phyloP scores from a whole-genome alignment of 2,888 invertebrate genomes.

The Phragmatobia fuliginosa region DNA sequence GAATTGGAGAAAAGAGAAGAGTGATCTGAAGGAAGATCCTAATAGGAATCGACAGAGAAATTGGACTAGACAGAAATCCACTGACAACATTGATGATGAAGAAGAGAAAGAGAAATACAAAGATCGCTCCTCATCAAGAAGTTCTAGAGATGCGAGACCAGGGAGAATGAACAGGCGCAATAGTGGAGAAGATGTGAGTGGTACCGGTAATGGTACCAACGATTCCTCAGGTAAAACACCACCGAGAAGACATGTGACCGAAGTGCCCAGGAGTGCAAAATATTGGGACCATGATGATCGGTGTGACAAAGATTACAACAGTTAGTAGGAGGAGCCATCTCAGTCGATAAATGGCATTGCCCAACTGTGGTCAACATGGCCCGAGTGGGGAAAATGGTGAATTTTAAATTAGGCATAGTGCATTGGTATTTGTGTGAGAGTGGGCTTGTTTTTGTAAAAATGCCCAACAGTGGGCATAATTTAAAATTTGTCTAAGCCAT shows the following conservation, averaged over 20 bases:
- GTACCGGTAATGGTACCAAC: conserved; percentile 14
- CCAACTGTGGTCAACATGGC: conserved; percentile 11
- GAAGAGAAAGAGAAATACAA: conserved; percentile 62
- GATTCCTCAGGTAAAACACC: conserved; percentile 57
- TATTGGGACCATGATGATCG: conserved; percentile 84
- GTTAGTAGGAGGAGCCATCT: conserved; percentile 64
- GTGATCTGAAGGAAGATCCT: conserved; percentile 63
- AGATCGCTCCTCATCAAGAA: conserved; percentile 53
- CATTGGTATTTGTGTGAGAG: conserved; percentile 3
- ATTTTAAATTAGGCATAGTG: conserved; percentile 6
- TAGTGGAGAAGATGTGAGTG: conserved; percentile 60
- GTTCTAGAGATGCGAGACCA: conserved; percentile 57
- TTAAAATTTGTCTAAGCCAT: conserved; percentile 6
- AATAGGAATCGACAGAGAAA: conserved; percentile 68
- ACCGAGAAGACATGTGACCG: conserved; percentile 69
- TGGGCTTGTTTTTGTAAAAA: conserved; percentile 4
- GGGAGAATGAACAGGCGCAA: conserved; percentile 60
- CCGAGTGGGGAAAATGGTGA: conserved; percentile 4
- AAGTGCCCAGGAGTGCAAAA: conserved; percentile 77
- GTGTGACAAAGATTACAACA: conserved; percentile 80
- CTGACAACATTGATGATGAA: conserved; percentile 67
- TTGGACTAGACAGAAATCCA: conserved; percentile 73
- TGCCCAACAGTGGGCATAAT: conserved; percentile 8
- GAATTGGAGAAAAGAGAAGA: conserved; percentile 77
- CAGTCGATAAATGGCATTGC: conserved; percentile 21